Evolutionary conservation across 2,888 invertebrate genomes (phyloP).

Genomic region (Lycocerus yunnanus): DNA sequence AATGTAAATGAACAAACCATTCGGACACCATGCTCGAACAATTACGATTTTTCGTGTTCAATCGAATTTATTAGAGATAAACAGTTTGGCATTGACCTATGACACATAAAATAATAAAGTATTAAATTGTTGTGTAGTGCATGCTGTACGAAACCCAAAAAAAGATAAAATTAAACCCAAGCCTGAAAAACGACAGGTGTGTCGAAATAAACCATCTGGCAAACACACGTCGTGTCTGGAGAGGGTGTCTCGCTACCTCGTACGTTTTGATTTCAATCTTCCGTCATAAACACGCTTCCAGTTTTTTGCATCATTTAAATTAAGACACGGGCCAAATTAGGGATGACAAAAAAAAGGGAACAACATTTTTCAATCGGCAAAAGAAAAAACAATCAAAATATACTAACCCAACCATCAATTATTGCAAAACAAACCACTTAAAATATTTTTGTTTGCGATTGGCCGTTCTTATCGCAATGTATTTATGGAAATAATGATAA

Average conservation of each 20-base stretch:
- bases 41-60: constrained; percentile 6
- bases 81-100: constrained; percentile 22
- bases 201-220: constrained; percentile 27
- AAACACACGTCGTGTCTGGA: constrained; percentile 25
- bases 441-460: not conserved
- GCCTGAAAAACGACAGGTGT: constrained; percentile 25
- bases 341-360: not conserved
- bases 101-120: constrained; percentile 9
- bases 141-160: not conserved
- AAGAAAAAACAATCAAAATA: not conserved
- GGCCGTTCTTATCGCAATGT: not conserved
- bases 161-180: not conserved
- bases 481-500: not conserved
- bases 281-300: not conserved
- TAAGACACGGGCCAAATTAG: not conserved
- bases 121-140: not conserved
- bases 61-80: constrained; percentile 5
- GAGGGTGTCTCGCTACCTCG: constrained; percentile 7
- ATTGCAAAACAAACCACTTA: not conserved
- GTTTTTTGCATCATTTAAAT: not conserved
- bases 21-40: not conserved
- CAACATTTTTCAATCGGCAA: not conserved
- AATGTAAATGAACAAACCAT: not conserved
- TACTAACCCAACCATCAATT: not conserved
- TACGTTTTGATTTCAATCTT: constrained; percentile 1